Evolutionary conservation across 2,797 vertebrate species (phyloP), one percentile per base, ranked within the genome.

Genomic region (Aldrovandia affinis): DNA sequence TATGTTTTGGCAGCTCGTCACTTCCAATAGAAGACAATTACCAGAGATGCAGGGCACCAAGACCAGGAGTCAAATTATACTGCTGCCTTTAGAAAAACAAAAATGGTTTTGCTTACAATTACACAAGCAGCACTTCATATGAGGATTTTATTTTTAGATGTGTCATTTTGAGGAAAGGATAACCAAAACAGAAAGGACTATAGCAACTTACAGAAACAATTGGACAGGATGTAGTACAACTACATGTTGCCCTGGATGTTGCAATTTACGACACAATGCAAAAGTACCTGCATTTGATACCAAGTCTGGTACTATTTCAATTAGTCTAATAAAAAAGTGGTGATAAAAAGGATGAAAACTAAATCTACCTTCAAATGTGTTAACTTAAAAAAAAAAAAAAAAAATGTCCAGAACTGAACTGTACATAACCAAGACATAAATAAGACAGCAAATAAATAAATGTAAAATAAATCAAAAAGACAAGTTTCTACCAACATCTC

Each of bases 381-480:
- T 57, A 73, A 78, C 54, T 78, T 80, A 18, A 42, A 77, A 61
- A n/a, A n/a, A n/a, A n/a, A n/a, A n/a, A n/a, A n/a, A 28, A 75
- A 68, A 30, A 93, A 95, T 92, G 90, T 89, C 90, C 94, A 95
- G 95, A 96, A 96, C 93, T 92, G 91, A 96, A 96, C 94, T 95
- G 93, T 91, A 88, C 81, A 94, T 93, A 94, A 93, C 92, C 92
- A 73, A 90, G 94, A 96, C 95, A 96, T 96, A 96, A 96, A 96
- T 96, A 96, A 95, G 91, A 94, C 92, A 84, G 92, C 92, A 96
- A 96, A 96, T 96, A 96, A 96, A 96, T 96, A 95, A 96, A 94
- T 91, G 92, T 85, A 92, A 93, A 95, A 94, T 89, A 93, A 94
- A 93, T 93, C 88, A 83, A 84, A 91, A 92, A 93, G 90, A 91